phyloP scores from a whole-genome alignment of 2,888 invertebrate genomes.

The Brenthis daphne region DNA sequence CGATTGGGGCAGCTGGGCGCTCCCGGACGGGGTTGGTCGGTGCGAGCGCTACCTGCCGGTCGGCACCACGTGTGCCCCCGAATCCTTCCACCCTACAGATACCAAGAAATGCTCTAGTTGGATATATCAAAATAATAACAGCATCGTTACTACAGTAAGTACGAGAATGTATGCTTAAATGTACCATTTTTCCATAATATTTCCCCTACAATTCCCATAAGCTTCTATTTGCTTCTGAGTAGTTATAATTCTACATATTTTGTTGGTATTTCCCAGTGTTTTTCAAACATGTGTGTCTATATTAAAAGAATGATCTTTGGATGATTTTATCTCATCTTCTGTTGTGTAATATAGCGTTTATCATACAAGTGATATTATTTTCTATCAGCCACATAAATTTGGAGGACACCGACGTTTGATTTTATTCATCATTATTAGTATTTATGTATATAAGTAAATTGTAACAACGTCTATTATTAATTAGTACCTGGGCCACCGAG shows the following conservation, averaged over 20 bases:
- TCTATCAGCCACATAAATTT: no score
- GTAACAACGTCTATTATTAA: no score
- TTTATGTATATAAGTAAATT: no score
- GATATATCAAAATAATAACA: conserved; percentile 62
- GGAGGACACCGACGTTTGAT: no score
- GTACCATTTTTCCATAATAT: no score
- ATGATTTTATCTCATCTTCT: not conserved
- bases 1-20: conserved; percentile 65
- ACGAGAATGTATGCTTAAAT: no score
- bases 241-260: not conserved
- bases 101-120: conserved; percentile 59
- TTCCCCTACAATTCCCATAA: not conserved
- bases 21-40: conserved; percentile 55
- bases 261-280: no score
- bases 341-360: not conserved
- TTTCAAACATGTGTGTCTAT: no score
- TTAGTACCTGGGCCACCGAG: no score
- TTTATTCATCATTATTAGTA: no score
- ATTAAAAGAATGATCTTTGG: not conserved
- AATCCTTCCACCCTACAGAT: conserved; percentile 54
- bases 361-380: not conserved
- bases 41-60: conserved; percentile 54
- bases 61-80: conserved; percentile 51
- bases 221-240: not conserved
- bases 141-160: conserved; percentile 66